phyloP scores from a whole-genome alignment of 2,113 vertebrate genomes.

The Dicerorhinus sumatrensis region DNA sequence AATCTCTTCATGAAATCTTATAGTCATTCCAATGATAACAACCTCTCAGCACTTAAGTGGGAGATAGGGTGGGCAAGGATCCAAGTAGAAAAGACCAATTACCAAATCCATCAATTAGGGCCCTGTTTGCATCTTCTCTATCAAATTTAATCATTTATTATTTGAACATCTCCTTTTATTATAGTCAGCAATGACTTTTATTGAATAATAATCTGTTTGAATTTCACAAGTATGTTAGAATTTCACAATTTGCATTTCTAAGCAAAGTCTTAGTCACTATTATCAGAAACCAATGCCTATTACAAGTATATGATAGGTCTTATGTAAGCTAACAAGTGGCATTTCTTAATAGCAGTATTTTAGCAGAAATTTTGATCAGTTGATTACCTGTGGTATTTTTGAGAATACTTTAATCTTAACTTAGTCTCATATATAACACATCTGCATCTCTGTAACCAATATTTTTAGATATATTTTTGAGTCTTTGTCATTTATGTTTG shows the following conservation, averaged over 20 bases:
- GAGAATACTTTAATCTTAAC: background rate
- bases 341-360: background rate
- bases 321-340: background rate
- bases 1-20: background rate
- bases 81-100: slow-evolving; percentile 15
- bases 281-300: background rate
- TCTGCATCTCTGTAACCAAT: background rate
- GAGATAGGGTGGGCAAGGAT: background rate
- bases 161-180: slow-evolving; percentile 28
- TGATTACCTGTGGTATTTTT: background rate
- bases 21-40: background rate
- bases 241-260: slow-evolving; percentile 49
- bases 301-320: background rate
- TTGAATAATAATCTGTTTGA: background rate
- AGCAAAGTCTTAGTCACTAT: background rate
- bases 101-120: slow-evolving; percentile 8
- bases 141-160: slow-evolving; percentile 23
- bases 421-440: background rate
- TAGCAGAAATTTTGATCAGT: background rate
- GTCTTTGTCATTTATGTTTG: background rate
- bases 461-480: background rate
- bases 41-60: background rate
- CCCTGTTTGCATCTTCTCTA: background rate
- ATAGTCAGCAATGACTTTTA: background rate
- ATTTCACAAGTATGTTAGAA: slow-evolving; percentile 31